Evolutionary conservation across 1,140 invertebrate genomes (phyloP).

Genomic region (Hyles vespertilio): DNA sequence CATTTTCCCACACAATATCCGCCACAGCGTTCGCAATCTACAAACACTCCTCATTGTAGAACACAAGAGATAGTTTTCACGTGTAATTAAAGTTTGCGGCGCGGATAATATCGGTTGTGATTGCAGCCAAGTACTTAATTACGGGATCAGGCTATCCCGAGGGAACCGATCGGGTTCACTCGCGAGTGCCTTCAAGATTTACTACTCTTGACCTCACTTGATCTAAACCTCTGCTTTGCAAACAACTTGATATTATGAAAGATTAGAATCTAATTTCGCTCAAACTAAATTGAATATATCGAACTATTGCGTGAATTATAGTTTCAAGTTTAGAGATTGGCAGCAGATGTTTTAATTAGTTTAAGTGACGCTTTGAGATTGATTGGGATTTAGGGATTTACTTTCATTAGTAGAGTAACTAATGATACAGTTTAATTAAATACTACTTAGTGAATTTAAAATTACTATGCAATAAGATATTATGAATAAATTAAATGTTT

Average conservation of each 20-base stretch:
- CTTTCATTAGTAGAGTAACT: too few relatives aligned
- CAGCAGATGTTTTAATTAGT: too few relatives aligned
- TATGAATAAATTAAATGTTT: too few relatives aligned
- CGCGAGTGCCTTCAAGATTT: conserved; percentile 46
- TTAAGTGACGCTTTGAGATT: too few relatives aligned
- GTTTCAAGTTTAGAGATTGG: too few relatives aligned
- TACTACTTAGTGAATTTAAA: too few relatives aligned
- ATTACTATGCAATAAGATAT: too few relatives aligned
- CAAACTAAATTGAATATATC: too few relatives aligned
- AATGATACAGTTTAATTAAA: too few relatives aligned
- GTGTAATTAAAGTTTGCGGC: conserved; percentile 58
- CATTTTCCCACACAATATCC: conserved; percentile 7
- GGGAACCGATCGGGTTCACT: conserved; percentile 37
- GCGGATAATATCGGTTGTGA: conserved; percentile 53
- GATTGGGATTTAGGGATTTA: too few relatives aligned
- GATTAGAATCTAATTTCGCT: too few relatives aligned
- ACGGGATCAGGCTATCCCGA: conserved; percentile 36
- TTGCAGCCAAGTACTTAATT: conserved; percentile 62
- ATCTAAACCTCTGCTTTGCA: conserved; percentile 30
- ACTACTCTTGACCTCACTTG: conserved; percentile 58
- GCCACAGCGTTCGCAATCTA: conserved; percentile 16
- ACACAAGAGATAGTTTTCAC: conserved; percentile 45
- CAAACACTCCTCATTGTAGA: conserved; percentile 38
- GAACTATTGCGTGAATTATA: too few relatives aligned
- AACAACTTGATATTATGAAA: conserved; percentile 10